Conservation (phyloP, 2,113 vertebrate species). For the Lycaon pictus region DNA sequence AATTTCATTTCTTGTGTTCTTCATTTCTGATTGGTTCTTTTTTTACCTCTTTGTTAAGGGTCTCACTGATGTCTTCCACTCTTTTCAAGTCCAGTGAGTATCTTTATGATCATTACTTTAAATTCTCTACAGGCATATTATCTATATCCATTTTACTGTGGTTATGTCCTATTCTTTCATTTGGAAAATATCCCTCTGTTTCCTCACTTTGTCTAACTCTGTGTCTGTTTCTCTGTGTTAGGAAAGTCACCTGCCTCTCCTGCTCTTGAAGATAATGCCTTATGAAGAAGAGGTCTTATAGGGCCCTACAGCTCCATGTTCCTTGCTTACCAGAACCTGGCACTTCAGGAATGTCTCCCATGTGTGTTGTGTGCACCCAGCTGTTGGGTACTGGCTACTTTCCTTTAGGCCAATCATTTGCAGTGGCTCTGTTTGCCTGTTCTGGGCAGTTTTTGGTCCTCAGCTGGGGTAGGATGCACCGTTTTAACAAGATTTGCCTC, state of each 20-base stretch:
- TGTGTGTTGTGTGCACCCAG: neutral
- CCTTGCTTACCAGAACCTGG: neutral
- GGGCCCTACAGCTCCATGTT: neutral
- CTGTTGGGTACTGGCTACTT: neutral
- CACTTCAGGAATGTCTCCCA: neutral
- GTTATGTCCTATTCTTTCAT: neutral
- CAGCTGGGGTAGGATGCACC: neutral
- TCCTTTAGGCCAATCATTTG: neutral
- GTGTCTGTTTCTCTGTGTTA: neutral
- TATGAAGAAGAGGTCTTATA: neutral
- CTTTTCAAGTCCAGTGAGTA: neutral
- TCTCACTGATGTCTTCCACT: neutral
- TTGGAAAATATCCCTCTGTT: neutral
- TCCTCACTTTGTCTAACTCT: neutral
- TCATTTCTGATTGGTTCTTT: neutral
- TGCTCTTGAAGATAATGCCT: neutral
- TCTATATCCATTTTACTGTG: neutral
- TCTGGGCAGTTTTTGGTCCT: neutral
- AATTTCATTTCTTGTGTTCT: neutral
- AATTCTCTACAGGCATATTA: neutral
- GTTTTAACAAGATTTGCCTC: neutral
- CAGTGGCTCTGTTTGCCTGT: neutral
- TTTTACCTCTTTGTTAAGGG: neutral
- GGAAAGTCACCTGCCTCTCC: neutral
- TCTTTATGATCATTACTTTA: neutral